Percentiles rank a stretch among this genome's conserved stretches.
These are phyloP conservation scores for Nephila pilipes DNA, from an alignment of 1,140 invertebrate genomes.

Conservation along the genomic window DNA sequence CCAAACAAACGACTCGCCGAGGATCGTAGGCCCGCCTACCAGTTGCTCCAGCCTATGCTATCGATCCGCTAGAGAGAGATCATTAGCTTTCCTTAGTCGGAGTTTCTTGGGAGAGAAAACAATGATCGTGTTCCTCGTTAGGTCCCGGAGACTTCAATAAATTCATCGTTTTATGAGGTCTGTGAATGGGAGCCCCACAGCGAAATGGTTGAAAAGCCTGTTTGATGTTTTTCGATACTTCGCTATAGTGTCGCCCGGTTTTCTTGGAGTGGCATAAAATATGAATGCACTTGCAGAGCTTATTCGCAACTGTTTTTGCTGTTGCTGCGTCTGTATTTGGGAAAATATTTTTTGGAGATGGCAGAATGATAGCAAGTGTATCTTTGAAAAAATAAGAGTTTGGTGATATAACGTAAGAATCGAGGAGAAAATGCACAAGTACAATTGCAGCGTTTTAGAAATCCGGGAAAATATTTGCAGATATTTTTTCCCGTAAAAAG, in stretches of 20 bases:
- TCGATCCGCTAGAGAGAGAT: background rate
- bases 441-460: too few relatives aligned
- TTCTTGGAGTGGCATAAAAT: constrained; percentile 18
- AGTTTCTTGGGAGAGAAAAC: constrained; percentile 10
- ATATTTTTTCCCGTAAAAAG: too few relatives aligned
- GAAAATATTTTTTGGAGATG: background rate
- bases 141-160: constrained; percentile 1
- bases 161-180: constrained; percentile 26
- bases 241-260: background rate
- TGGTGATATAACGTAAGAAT: too few relatives aligned
- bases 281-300: background rate
- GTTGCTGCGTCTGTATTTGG: background rate
- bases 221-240: background rate
- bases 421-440: too few relatives aligned
- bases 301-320: background rate
- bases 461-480: too few relatives aligned
- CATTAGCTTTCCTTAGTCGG: constrained; percentile 15
- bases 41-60: constrained; percentile 14
- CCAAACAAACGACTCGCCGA: background rate
- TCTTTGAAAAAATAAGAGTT: too few relatives aligned
- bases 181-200: background rate
- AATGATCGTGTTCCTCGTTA: constrained; percentile 36
- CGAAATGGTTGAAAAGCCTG: constrained; percentile 19
- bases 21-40: background rate
- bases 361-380: background rate